A percentile compares a stretch with the other conserved stretches of the same genome.
phyloP scores from a whole-genome alignment of 2,113 vertebrate species.

The Carollia perspicillata region DNA sequence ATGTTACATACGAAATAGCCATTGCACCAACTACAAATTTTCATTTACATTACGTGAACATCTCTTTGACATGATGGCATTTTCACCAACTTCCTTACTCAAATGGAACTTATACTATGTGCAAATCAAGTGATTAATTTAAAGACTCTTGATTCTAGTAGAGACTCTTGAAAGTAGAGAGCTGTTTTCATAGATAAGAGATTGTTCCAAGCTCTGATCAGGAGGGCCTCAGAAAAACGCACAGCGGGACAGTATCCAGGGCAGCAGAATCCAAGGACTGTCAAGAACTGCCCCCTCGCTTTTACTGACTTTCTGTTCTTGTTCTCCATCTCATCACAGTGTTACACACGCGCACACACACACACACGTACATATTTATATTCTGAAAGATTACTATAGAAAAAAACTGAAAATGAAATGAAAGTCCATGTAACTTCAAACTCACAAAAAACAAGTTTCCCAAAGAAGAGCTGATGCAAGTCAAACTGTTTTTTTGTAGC shows the following conservation, averaged over 20 bases:
- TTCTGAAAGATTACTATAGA: conserved; percentile 7
- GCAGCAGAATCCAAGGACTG: background rate
- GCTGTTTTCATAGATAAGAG: conserved; percentile 26
- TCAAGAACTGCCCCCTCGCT: background rate
- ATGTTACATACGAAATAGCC: background rate
- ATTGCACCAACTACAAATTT: background rate
- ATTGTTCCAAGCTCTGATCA: background rate
- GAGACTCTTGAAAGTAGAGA: background rate
- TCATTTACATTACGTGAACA: background rate
- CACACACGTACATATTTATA: background rate
- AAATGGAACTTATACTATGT: conserved; percentile 30
- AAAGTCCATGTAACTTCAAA: conserved; percentile 23
- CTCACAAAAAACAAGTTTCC: conserved; percentile 21
- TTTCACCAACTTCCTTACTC: conserved; percentile 19
- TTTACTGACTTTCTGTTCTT: conserved; percentile 30
- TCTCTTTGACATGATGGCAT: background rate
- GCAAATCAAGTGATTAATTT: conserved; percentile 37
- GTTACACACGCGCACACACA: background rate
- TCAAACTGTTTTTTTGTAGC: background rate
- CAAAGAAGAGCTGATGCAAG: background rate
- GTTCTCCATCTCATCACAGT: background rate
- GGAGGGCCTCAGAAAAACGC: background rate
- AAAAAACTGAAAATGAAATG: conserved; percentile 52
- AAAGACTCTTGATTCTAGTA: conserved; percentile 12
- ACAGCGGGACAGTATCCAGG: background rate